A percentile compares a stretch with the other conserved stretches of the same genome.
Conservation (phyloP, 2,113 vertebrate genomes). For the Maccullochella peelii region DNA sequence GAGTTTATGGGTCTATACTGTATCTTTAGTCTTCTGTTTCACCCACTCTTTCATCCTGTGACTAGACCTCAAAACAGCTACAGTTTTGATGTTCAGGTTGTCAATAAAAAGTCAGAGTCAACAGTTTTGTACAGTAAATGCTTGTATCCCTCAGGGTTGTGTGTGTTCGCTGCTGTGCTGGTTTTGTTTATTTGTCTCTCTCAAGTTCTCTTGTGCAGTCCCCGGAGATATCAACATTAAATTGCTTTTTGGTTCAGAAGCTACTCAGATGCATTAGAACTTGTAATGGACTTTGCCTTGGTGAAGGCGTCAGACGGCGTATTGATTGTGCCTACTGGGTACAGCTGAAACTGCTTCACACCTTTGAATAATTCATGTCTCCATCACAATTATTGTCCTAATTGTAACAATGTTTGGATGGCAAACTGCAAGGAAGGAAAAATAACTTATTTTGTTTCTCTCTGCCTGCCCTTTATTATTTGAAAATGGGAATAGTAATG, state of each 20-base stretch:
- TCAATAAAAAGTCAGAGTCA: constrained; percentile 64
- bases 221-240: constrained; percentile 84
- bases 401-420: constrained; percentile 81
- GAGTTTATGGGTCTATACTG: background rate
- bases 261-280: constrained; percentile 82
- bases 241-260: constrained; percentile 87
- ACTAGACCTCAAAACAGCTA: constrained; percentile 44
- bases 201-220: constrained; percentile 70
- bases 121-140: constrained; percentile 65
- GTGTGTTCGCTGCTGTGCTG: constrained; percentile 54
- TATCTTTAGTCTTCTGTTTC: background rate
- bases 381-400: constrained; percentile 81
- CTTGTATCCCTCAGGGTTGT: constrained; percentile 56
- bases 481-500: constrained; percentile 71
- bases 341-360: constrained; percentile 77
- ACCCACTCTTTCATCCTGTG: constrained; percentile 36
- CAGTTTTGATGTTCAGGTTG: constrained; percentile 57
- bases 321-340: constrained; percentile 84
- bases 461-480: constrained; percentile 49
- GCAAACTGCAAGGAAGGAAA: constrained; percentile 60
- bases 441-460: constrained; percentile 52
- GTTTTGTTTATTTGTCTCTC: constrained; percentile 76
- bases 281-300: constrained; percentile 84
- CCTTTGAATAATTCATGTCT: constrained; percentile 83
- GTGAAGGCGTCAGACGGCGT: constrained; percentile 73